Evolutionary conservation across 2,888 invertebrate genomes (phyloP).

Genomic region (Aleiodes leptofemur): DNA sequence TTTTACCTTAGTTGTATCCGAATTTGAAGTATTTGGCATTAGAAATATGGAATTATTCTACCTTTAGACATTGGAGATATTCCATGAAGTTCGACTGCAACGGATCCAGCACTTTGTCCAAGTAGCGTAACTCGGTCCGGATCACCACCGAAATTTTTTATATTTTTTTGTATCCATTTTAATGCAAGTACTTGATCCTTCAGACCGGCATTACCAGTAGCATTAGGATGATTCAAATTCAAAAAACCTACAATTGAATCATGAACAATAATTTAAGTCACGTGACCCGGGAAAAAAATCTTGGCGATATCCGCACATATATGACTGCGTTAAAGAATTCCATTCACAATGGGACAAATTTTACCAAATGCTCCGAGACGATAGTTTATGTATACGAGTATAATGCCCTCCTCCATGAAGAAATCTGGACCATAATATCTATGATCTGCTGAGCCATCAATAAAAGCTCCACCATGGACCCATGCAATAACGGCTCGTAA

Average conservation of each 20-base stretch:
- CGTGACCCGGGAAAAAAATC: too few species aligned
- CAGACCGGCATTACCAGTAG: too few species aligned
- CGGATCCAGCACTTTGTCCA: conserved; percentile 78
- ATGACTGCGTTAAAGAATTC: too few species aligned
- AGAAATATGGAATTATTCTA: too few species aligned
- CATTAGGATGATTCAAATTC: conserved; percentile 56
- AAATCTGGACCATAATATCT: conserved; percentile 58
- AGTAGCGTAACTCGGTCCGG: conserved; percentile 77
- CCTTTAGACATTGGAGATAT: conserved; percentile 35
- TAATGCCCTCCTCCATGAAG: conserved; percentile 58
- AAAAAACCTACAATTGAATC: conserved; percentile 55
- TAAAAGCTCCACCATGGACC: conserved; percentile 1
- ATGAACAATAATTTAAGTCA: too few species aligned
- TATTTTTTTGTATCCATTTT: conserved; percentile 72
- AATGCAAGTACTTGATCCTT: too few species aligned
- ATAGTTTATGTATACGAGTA: conserved; percentile 61
- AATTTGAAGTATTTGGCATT: too few species aligned
- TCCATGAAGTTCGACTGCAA: conserved; percentile 55
- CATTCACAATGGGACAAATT: too few species aligned
- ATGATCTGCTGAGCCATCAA: conserved; percentile 47
- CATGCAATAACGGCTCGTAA: background rate
- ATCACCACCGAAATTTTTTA: conserved; percentile 55
- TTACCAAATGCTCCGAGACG: conserved; percentile 56
- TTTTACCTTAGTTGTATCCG: too few species aligned
- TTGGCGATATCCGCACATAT: too few species aligned